A percentile compares a stretch with the other conserved stretches of the same genome.
phyloP scores from a whole-genome alignment of 92 coral and sea anemone genomes.

The Siderastrea radians region DNA sequence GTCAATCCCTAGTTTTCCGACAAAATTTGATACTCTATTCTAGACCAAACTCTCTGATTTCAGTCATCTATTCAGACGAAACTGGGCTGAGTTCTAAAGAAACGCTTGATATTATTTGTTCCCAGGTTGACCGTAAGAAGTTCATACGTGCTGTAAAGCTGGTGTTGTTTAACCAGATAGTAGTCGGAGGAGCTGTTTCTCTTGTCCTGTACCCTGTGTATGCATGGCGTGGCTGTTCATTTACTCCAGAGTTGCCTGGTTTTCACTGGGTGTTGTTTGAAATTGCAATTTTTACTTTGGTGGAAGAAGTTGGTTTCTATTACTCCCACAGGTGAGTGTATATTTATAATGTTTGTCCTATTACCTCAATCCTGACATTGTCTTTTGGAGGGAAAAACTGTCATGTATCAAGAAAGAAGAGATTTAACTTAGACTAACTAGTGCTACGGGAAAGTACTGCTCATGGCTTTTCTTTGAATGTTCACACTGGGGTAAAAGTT shows the following conservation, averaged over 20 bases:
- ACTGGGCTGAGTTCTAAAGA: background rate
- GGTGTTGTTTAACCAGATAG: conserved; percentile 91
- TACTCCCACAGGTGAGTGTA: conserved; percentile 92
- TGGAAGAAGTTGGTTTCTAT: conserved; percentile 93
- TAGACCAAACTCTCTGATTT: too few relatives aligned
- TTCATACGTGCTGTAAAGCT: conserved; percentile 72
- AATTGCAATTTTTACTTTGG: conserved; percentile 83
- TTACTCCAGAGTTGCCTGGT: conserved; percentile 82
- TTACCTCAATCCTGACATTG: too few relatives aligned
- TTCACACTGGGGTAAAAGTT: too few relatives aligned
- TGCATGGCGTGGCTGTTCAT: conserved; percentile 84
- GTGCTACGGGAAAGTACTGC: too few relatives aligned
- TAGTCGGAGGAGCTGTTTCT: conserved; percentile 58
- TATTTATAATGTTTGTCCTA: background rate
- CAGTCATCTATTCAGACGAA: background rate
- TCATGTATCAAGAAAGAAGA: too few relatives aligned
- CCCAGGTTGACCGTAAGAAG: conserved; percentile 86
- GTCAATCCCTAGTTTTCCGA: too few relatives aligned
- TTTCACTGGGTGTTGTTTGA: conserved; percentile 98
- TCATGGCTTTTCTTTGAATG: too few relatives aligned
- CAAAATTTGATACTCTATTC: background rate
- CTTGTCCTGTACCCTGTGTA: conserved; percentile 53
- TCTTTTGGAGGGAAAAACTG: background rate
- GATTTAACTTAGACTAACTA: too few relatives aligned
- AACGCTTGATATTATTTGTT: background rate